Base-by-base conservation (phyloP, 2,888 invertebrate genomes). In the Sicus ferrugineus region DNA sequence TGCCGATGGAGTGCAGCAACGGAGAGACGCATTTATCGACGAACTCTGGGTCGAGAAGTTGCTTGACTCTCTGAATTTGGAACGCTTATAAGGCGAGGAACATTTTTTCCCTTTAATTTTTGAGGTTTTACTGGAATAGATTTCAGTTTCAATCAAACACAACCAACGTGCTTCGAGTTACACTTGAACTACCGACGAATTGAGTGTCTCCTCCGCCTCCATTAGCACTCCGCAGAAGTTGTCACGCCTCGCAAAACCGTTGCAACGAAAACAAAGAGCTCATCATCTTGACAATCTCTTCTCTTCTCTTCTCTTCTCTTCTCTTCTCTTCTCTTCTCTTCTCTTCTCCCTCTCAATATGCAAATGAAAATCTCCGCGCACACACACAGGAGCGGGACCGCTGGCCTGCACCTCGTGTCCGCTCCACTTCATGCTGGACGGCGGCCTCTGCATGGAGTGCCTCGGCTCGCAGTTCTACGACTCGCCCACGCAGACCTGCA, bases 361-460 rank as follows among this genome's bases (percentile, higher is more conserved):
- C n/a, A n/a, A n/a, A n/a, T n/a, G n/a, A n/a, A n/a, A 50, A 14
- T 31, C 19, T 61, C 23, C 16, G 46, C 46, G 19, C 46, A n/a
- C n/a, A n/a, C n/a, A 46, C n/a, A n/a, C 78, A 89, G 89, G 91
- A 73, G 91, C 92, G 65, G 92, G 92, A 0, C 92, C 92, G 0
- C 85, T 92, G 63, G 89, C 90, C 77, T 93, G 93, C 83, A 91
- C 90, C 52, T 90, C 92, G 0, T 93, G 93, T 75, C 91, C 91
- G 0, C 86, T 89, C 0, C 90, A 90, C 78, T 91, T 90, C 78
- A 91, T 91, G 90, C 84, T 92, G 11, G 91, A 92, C 75, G 90
- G 91, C 70, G 91, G 91, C 5, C 86, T 91, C 0, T 93, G 93
- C 80, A 91, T 92, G 89, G 92, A 91, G 80, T 93, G 93, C 73